Percentiles rank a stretch among this genome's conserved stretches.
phyloP scores from a whole-genome alignment of 2,888 invertebrate species.

The Xylocampa areola region DNA sequence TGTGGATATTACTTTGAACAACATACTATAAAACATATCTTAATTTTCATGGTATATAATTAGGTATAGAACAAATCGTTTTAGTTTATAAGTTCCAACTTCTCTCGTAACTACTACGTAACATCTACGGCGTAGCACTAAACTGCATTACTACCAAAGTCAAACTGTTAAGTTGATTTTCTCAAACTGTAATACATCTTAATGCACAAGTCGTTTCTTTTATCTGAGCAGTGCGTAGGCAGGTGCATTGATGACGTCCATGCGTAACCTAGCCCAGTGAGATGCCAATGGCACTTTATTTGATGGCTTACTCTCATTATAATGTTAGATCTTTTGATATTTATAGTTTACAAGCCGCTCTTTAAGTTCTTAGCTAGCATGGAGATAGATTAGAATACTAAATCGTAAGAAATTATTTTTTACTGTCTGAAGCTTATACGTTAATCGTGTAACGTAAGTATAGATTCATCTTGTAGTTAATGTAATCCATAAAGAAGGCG shows the following conservation, averaged over 20 bases:
- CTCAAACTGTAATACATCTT: conserved; percentile 19
- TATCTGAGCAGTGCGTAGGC: conserved; percentile 48
- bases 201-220: conserved; percentile 28
- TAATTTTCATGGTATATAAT: background rate
- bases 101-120: conserved; percentile 33
- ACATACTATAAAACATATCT: background rate
- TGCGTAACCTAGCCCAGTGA: conserved; percentile 61
- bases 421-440: background rate
- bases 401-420: conserved; percentile 21
- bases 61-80: background rate
- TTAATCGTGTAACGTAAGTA: background rate
- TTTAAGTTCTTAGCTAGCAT: conserved; percentile 53
- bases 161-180: conserved; percentile 18
- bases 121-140: conserved; percentile 49
- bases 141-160: conserved; percentile 6
- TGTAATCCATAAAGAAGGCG: no score
- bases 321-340: conserved; percentile 64
- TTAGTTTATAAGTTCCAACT: conserved; percentile 3
- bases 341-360: conserved; percentile 60
- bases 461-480: background rate
- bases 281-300: conserved; percentile 67
- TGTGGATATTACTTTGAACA: conserved; percentile 29
- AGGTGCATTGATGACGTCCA: conserved; percentile 65
- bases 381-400: conserved; percentile 50
- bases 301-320: conserved; percentile 67